Conservation (phyloP, 2,797 vertebrate genomes). For the Pipistrellus nathusii region DNA sequence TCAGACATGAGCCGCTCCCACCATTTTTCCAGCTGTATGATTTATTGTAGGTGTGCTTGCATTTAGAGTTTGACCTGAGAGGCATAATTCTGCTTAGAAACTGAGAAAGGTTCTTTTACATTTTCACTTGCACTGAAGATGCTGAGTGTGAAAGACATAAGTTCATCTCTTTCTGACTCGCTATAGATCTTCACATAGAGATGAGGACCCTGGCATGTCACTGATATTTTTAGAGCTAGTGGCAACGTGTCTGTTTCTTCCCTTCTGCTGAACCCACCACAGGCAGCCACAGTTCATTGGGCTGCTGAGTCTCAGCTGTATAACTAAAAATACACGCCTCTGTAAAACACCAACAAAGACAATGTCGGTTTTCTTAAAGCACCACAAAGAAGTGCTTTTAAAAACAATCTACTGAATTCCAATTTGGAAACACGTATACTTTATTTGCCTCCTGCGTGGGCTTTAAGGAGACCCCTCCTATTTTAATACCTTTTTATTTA, state of each 20-base stretch:
- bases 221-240: slow-evolving; percentile 83
- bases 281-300: slow-evolving; percentile 77
- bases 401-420: slow-evolving; percentile 59
- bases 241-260: slow-evolving; percentile 54
- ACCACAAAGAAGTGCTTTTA: slow-evolving; percentile 66
- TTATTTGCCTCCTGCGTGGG: slow-evolving; percentile 32
- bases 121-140: slow-evolving; percentile 62
- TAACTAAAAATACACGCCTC: slow-evolving; percentile 81
- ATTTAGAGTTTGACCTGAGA: slow-evolving; percentile 51
- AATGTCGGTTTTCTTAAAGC: slow-evolving; percentile 79
- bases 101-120: slow-evolving; percentile 50
- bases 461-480: not conserved
- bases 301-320: slow-evolving; percentile 66
- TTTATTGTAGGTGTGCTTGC: not conserved
- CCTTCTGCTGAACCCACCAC: slow-evolving; percentile 67
- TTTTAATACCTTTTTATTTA: slow-evolving; percentile 6
- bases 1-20: not conserved
- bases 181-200: slow-evolving; percentile 59
- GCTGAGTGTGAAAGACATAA: slow-evolving; percentile 62
- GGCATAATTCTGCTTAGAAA: slow-evolving; percentile 42
- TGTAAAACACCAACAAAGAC: slow-evolving; percentile 75
- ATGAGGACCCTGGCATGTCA: slow-evolving; percentile 66
- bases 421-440: not conserved
- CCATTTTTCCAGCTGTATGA: not conserved
- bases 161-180: slow-evolving; percentile 62